A percentile compares a stretch with the other conserved stretches of the same genome.
phyloP scores from a whole-genome alignment of 2,888 invertebrate genomes.

The Protophormia terraenovae region DNA sequence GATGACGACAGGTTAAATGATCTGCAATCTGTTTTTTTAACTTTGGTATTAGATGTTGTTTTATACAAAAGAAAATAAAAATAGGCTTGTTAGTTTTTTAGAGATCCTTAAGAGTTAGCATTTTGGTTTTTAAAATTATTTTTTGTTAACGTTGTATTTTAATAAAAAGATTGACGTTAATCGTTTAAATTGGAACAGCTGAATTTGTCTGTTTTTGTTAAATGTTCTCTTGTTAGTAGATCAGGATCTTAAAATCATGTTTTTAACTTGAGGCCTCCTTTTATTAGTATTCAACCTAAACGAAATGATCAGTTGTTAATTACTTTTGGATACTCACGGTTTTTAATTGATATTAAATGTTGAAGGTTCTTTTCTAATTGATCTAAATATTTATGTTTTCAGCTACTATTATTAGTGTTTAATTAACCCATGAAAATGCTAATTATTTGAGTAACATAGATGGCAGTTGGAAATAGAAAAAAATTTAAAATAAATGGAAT shows the following conservation, averaged over 20 bases:
- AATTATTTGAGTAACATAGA: not conserved
- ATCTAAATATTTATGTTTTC: not conserved
- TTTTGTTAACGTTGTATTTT: not conserved
- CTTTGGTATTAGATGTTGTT: not conserved
- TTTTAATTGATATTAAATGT: not conserved
- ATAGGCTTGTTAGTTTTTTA: slow-evolving; percentile 15
- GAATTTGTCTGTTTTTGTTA: slow-evolving; percentile 75
- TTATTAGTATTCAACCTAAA: not conserved
- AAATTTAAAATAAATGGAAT: too few relatives aligned
- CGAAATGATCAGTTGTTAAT: not conserved
- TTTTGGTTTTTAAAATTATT: not conserved
- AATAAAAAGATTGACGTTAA: slow-evolving; percentile 72
- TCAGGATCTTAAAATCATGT: not conserved
- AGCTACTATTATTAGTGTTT: not conserved
- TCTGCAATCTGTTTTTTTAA: slow-evolving; percentile 64
- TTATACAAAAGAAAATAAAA: not conserved
- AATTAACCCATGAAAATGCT: not conserved
- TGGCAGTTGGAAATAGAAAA: not conserved
- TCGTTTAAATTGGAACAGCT: slow-evolving; percentile 79
- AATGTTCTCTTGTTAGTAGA: slow-evolving; percentile 64
- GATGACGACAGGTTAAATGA: slow-evolving; percentile 78
- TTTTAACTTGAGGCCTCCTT: not conserved
- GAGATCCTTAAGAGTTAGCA: not conserved
- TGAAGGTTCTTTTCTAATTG: not conserved
- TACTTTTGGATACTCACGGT: not conserved